These are phyloP conservation scores for Dicerorhinus sumatrensis DNA, from an alignment of 2,113 vertebrate species.

Conservation along the genomic window DNA sequence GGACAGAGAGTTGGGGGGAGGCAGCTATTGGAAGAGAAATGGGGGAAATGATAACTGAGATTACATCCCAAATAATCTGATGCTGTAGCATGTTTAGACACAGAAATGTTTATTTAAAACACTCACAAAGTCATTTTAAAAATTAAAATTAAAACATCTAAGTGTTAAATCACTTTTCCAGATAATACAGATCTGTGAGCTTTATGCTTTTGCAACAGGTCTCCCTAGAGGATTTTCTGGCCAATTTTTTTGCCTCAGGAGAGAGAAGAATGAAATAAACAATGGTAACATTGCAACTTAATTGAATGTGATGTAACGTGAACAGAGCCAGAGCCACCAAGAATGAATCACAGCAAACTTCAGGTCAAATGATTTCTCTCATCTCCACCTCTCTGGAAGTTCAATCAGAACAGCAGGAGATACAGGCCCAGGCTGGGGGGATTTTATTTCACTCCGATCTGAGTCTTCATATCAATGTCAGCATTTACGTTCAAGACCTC, in stretches of 20 bases:
- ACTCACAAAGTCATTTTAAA: slow-evolving; percentile 46
- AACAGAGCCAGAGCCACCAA: slow-evolving; percentile 37
- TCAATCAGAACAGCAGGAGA: slow-evolving; percentile 42
- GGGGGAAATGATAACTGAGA: background rate
- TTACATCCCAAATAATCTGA: background rate
- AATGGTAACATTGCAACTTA: background rate
- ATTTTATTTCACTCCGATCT: background rate
- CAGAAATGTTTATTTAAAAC: background rate
- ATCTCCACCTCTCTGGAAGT: slow-evolving; percentile 37
- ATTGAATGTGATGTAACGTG: slow-evolving; percentile 15
- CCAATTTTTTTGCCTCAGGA: background rate
- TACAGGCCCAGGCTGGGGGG: background rate
- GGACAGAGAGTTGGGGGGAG: too few species aligned
- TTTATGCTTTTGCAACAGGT: slow-evolving; percentile 14
- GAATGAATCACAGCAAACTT: slow-evolving; percentile 40
- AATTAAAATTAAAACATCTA: background rate
- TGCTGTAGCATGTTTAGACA: background rate
- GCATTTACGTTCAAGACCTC: background rate
- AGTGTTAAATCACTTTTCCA: slow-evolving; percentile 31
- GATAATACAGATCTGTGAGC: background rate
- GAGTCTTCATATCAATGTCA: slow-evolving; percentile 4
- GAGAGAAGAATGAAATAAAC: slow-evolving; percentile 57
- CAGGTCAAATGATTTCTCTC: slow-evolving; percentile 13
- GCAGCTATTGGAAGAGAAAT: background rate
- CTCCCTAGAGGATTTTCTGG: background rate